Conservation (phyloP, 2,113 vertebrate species). For the Carassius carassius region DNA sequence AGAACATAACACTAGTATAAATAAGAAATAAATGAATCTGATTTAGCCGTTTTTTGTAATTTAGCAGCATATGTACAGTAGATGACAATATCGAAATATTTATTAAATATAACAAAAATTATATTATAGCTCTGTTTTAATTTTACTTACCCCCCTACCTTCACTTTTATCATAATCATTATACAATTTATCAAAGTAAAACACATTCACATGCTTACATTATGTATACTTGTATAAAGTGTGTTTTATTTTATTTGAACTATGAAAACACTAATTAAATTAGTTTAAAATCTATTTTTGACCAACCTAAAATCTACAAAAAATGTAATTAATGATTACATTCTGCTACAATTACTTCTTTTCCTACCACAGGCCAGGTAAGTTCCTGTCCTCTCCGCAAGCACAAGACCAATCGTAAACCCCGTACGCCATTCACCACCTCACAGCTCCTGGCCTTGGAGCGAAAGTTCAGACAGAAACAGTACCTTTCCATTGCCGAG, state of each 20-base stretch:
- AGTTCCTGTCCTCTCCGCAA: conserved; percentile 73
- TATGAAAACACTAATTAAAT: neutral
- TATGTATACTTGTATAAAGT: neutral
- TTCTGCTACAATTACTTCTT: neutral
- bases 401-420: conserved; percentile 79
- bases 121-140: neutral
- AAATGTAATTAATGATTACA: neutral
- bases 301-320: neutral
- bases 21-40: accelerated
- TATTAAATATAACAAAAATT: neutral
- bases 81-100: neutral
- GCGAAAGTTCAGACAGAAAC: conserved; percentile 78
- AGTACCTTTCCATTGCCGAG: conserved; percentile 79
- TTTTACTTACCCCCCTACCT: neutral
- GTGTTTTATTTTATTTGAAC: neutral
- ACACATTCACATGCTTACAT: neutral
- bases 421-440: conserved; percentile 79
- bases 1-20: neutral
- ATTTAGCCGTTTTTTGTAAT: neutral
- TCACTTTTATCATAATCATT: neutral
- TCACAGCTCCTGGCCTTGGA: conserved; percentile 77
- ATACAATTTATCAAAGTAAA: neutral
- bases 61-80: neutral
- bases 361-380: conserved; percentile 59
- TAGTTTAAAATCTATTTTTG: neutral